Percentiles rank a stretch among this genome's conserved stretches.
phyloP scores from a whole-genome alignment of 1,140 invertebrate species.

The Drosophila pachea region DNA sequence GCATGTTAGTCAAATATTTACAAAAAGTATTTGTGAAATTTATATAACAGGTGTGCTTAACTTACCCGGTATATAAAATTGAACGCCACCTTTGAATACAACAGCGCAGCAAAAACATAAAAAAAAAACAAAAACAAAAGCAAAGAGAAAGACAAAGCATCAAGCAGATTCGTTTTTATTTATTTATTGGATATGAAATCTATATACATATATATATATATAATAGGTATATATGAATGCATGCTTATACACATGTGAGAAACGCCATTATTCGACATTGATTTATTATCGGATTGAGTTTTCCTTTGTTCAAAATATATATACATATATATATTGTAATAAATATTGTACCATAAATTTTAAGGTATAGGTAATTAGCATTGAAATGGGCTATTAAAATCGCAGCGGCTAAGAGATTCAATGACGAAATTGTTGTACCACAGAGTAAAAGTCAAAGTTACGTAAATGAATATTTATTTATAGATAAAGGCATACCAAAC shows the following conservation, averaged over 20 bases:
- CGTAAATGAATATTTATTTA: slow-evolving; percentile 61
- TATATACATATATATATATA: not conserved
- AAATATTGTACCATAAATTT: slow-evolving; percentile 60
- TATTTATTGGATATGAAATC: slow-evolving; percentile 37
- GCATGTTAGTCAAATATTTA: slow-evolving; percentile 58
- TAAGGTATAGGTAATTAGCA: slow-evolving; percentile 54
- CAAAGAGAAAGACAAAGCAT: slow-evolving; percentile 13
- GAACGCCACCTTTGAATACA: slow-evolving; percentile 15
- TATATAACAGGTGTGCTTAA: slow-evolving; percentile 19
- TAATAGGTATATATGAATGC: slow-evolving; percentile 47
- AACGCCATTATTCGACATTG: slow-evolving; percentile 28
- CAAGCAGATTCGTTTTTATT: slow-evolving; percentile 22
- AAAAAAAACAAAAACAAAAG: slow-evolving; percentile 2
- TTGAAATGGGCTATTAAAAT: slow-evolving; percentile 46
- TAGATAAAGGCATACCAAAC: slow-evolving; percentile 71
- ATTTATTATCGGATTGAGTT: slow-evolving; percentile 48
- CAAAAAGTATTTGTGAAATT: slow-evolving; percentile 45
- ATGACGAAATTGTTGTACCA: slow-evolving; percentile 38
- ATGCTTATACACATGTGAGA: slow-evolving; percentile 54
- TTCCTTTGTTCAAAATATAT: slow-evolving; percentile 38
- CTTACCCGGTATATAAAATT: not conserved
- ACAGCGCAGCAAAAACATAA: not conserved
- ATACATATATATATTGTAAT: slow-evolving; percentile 42
- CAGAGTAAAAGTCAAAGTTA: slow-evolving; percentile 20
- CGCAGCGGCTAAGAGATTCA: slow-evolving; percentile 20